These are phyloP conservation scores for Deilephila elpenor DNA, from an alignment of 2,888 invertebrate genomes.

Conservation along the genomic window DNA sequence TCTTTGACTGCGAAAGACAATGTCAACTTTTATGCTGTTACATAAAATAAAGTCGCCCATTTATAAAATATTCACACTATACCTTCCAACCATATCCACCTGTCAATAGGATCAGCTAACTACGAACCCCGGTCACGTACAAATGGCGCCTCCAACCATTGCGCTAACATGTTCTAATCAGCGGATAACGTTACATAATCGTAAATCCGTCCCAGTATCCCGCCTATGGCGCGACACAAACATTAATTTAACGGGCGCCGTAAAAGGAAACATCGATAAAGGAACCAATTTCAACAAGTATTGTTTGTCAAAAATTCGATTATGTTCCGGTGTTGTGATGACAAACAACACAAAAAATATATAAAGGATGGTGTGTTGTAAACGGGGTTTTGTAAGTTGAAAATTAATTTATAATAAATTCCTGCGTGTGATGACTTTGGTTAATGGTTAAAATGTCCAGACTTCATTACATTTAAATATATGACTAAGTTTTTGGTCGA, in stretches of 20 bases:
- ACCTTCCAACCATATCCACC: neutral
- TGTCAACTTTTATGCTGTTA: no score
- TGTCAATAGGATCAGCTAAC: neutral
- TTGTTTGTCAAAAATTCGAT: conserved; percentile 82
- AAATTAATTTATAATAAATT: conserved; percentile 12
- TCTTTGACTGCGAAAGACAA: no score
- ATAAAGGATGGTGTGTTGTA: conserved; percentile 40
- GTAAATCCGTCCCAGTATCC: conserved; percentile 35
- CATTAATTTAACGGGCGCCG: conserved; percentile 61
- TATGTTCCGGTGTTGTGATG: conserved; percentile 69
- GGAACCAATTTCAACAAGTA: conserved; percentile 78
- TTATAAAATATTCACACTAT: neutral
- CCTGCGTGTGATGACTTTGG: conserved; percentile 18
- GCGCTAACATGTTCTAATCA: conserved; percentile 37
- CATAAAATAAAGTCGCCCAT: no score
- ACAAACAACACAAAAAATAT: conserved; percentile 65
- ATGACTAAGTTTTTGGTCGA: neutral
- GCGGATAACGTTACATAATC: conserved; percentile 39
- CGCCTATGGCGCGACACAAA: conserved; percentile 50
- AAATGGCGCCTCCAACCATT: conserved; percentile 29
- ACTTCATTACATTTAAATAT: neutral
- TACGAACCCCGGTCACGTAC: conserved; percentile 18
- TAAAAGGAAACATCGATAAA: conserved; percentile 71
- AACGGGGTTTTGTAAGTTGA: conserved; percentile 10
- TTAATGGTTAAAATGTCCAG: neutral